Conservation (phyloP, 37 sponge, comb jelly and placozoan species). For the Axinella damicornis region DNA sequence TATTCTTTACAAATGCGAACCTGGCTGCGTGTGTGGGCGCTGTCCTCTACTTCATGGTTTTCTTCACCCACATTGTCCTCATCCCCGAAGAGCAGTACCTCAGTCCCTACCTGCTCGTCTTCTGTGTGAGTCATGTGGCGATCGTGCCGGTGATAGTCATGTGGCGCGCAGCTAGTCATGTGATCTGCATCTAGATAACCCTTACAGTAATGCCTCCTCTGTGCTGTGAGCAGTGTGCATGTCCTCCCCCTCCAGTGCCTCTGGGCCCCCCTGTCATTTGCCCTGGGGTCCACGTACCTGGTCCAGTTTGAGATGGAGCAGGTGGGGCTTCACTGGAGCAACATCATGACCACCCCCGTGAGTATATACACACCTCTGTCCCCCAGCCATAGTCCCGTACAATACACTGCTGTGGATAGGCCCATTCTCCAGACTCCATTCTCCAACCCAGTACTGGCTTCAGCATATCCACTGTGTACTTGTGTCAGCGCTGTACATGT, state of each 20-base stretch:
- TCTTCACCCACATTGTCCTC: slow-evolving; percentile 61
- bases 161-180: too few relatives aligned
- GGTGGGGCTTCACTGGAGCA: slow-evolving; percentile 90
- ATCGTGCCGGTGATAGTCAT: too few relatives aligned
- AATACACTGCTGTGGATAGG: too few relatives aligned
- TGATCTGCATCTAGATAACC: neutral
- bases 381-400: too few relatives aligned
- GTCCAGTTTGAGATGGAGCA: slow-evolving; percentile 85
- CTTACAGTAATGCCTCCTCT: neutral
- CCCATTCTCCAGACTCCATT: too few relatives aligned
- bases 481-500: too few relatives aligned
- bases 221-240: neutral
- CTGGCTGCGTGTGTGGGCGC: slow-evolving; percentile 86
- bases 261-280: slow-evolving; percentile 78
- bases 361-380: too few relatives aligned
- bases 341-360: slow-evolving; percentile 62
- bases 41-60: slow-evolving; percentile 81
- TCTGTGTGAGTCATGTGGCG: slow-evolving; percentile 26
- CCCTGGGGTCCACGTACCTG: slow-evolving; percentile 64
- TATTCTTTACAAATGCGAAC: slow-evolving; percentile 92
- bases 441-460: too few relatives aligned
- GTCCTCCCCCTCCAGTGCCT: slow-evolving; percentile 67
- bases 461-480: neutral
- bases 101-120: neutral
- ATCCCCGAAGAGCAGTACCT: slow-evolving; percentile 18